Conservation (phyloP, 1,140 invertebrate genomes). For the Drosophila murphyi region DNA sequence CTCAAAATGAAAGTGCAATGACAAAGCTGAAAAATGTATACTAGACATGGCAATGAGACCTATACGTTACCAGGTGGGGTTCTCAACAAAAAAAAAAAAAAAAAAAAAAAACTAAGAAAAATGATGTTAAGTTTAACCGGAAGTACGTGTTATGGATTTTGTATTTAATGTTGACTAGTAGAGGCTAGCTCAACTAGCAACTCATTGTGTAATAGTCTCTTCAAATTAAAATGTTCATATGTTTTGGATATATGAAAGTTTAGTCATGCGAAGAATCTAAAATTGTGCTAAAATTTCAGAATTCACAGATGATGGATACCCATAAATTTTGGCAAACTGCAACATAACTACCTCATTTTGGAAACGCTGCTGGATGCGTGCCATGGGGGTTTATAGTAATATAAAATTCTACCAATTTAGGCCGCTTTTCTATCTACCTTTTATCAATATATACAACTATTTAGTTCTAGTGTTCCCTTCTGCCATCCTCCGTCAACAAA, state of each 20-base stretch:
- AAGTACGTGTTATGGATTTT: slow-evolving; percentile 61
- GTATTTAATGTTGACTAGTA: not conserved
- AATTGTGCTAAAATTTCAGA: not conserved
- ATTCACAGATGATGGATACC: not conserved
- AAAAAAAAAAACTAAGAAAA: slow-evolving; percentile 8
- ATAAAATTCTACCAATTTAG: not conserved
- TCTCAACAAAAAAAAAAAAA: slow-evolving; percentile 19
- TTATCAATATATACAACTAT: slow-evolving; percentile 4
- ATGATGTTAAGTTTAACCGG: slow-evolving; percentile 53
- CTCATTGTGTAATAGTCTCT: no score
- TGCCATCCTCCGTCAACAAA: not conserved
- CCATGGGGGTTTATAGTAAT: not conserved
- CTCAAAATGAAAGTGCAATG: slow-evolving; percentile 80
- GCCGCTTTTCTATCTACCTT: not conserved
- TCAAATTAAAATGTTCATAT: not conserved
- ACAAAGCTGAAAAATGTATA: slow-evolving; percentile 73
- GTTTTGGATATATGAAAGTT: not conserved
- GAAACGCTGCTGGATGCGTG: not conserved
- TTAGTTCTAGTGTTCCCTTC: not conserved
- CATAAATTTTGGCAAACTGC: not conserved
- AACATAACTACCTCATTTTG: no score
- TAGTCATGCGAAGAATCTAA: not conserved
- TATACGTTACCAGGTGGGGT: slow-evolving; percentile 49
- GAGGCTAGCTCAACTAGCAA: not conserved
- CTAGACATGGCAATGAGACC: slow-evolving; percentile 58